These are phyloP conservation scores for Eurois occulta DNA, from an alignment of 2,888 invertebrate genomes.

Conservation along the genomic window DNA sequence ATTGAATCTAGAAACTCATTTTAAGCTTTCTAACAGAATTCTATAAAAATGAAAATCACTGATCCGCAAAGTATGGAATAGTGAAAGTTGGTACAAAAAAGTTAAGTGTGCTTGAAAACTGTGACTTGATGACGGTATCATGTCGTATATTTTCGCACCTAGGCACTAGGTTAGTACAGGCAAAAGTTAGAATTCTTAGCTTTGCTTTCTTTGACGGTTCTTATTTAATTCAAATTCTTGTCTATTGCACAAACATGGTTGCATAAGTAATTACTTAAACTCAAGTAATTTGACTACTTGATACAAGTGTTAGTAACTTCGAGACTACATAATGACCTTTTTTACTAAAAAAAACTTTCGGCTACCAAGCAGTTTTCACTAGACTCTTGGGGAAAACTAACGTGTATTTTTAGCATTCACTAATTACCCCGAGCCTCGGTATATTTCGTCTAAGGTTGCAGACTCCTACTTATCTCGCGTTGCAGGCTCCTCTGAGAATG, in stretches of 20 bases:
- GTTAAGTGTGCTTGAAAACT: neutral
- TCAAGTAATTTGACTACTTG: no score
- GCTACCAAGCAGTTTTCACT: neutral
- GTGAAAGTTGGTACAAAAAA: neutral
- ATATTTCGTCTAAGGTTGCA: conserved; percentile 58
- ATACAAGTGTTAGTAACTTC: neutral
- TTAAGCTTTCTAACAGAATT: neutral
- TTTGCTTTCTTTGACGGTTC: neutral
- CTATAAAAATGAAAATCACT: neutral
- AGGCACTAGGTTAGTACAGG: no score
- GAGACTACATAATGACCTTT: neutral
- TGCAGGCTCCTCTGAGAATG: conserved; percentile 59
- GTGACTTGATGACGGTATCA: neutral
- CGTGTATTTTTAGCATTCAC: conserved; percentile 49
- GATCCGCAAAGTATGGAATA: neutral
- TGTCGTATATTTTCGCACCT: neutral
- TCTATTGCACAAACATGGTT: neutral
- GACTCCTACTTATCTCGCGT: conserved; percentile 58
- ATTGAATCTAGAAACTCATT: conserved; percentile 24
- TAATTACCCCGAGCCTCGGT: conserved; percentile 52
- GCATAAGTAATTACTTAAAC: neutral
- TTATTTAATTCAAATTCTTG: neutral
- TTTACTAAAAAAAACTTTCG: conserved; percentile 2
- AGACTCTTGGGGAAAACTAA: conserved; percentile 16
- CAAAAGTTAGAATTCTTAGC: neutral